phyloP scores from a whole-genome alignment of 2,888 invertebrate species.

The Nomada ruficornis region DNA sequence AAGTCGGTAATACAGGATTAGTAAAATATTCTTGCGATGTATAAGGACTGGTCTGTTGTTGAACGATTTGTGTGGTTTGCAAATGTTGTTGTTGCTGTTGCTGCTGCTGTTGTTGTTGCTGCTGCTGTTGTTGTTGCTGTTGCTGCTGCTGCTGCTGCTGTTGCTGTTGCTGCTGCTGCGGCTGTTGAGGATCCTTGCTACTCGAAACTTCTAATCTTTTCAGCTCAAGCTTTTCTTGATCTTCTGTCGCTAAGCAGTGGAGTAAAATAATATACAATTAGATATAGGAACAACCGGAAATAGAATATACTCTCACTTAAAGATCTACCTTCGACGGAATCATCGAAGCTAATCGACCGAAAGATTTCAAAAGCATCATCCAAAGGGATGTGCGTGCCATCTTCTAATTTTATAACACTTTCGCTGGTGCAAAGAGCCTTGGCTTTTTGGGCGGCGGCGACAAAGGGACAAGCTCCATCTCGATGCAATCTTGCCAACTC shows the following conservation, averaged over 20 bases:
- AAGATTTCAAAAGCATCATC: slow-evolving; percentile 83
- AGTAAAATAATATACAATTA: slow-evolving; percentile 11
- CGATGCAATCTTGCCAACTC: slow-evolving; percentile 78
- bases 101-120: slow-evolving; percentile 76
- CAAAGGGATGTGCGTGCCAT: slow-evolving; percentile 81
- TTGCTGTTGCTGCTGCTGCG: slow-evolving; percentile 36
- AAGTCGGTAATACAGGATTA: slow-evolving; percentile 73
- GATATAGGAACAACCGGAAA: not conserved
- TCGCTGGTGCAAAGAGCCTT: slow-evolving; percentile 75
- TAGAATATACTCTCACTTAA: not conserved
- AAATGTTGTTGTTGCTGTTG: slow-evolving; percentile 73
- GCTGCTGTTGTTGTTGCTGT: slow-evolving; percentile 16
- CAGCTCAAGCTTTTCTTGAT: slow-evolving; percentile 79
- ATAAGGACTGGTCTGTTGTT: slow-evolving; percentile 72
- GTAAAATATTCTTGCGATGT: slow-evolving; percentile 76
- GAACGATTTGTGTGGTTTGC: slow-evolving; percentile 76
- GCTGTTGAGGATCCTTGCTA: slow-evolving; percentile 80
- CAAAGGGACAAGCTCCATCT: slow-evolving; percentile 78
- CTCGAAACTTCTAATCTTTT: slow-evolving; percentile 79
- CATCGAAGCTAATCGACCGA: slow-evolving; percentile 85
- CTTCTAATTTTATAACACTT: slow-evolving; percentile 79
- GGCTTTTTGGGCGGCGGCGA: slow-evolving; percentile 76
- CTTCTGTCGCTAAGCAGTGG: slow-evolving; percentile 72
- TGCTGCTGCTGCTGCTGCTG: slow-evolving; percentile 1
- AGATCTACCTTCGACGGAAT: slow-evolving; percentile 84